phyloP scores from a whole-genome alignment of 2,888 invertebrate species.

The Cephus spinipes region DNA sequence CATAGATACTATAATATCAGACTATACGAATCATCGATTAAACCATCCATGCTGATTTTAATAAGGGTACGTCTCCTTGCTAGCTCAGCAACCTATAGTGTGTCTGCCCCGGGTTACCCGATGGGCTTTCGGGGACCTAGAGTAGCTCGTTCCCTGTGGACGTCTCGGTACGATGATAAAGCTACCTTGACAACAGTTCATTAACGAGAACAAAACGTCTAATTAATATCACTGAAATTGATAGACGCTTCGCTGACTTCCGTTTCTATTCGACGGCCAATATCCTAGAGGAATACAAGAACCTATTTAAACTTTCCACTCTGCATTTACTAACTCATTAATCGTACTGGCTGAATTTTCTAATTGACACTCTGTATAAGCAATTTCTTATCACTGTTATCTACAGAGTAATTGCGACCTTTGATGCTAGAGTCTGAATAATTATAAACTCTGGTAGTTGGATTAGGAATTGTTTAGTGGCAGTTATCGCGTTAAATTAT shows the following conservation, averaged over 20 bases:
- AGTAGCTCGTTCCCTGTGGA: not conserved
- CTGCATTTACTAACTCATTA: not conserved
- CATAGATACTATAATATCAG: not conserved
- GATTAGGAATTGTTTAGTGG: not conserved
- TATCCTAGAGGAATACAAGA: not conserved
- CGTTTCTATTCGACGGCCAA: not conserved
- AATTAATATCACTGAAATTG: not conserved
- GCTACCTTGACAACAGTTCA: not conserved
- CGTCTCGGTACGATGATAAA: not conserved
- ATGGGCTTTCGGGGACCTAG: not conserved
- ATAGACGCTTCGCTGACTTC: not conserved
- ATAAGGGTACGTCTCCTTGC: not conserved
- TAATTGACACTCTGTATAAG: not conserved
- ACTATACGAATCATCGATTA: not conserved
- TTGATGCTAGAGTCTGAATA: not conserved
- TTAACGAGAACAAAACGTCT: conserved; percentile 1
- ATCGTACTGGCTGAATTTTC: not conserved
- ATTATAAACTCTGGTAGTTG: not conserved
- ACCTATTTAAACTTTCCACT: not conserved
- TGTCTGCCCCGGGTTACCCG: not conserved
- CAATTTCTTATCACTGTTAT: not conserved
- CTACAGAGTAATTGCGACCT: not conserved
- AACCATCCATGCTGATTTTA: not conserved
- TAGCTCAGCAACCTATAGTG: not conserved
- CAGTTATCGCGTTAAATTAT: not conserved